Conservation (phyloP, 2,113 vertebrate species). For the Xerus inauris region DNA sequence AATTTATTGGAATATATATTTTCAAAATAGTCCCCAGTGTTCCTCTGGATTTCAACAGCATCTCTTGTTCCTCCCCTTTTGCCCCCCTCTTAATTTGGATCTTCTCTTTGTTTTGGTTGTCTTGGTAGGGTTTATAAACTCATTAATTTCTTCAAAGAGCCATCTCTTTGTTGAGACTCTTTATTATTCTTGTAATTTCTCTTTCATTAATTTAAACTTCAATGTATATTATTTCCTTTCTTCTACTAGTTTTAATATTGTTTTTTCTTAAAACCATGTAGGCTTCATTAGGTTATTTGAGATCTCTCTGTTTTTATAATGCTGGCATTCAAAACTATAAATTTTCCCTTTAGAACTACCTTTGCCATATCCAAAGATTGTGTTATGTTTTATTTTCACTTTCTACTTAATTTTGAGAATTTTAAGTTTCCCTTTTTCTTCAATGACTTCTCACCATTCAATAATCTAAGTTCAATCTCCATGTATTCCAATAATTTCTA, state of each 20-base stretch:
- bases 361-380: background rate
- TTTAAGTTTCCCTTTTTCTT: background rate
- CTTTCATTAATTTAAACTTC: background rate
- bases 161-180: background rate
- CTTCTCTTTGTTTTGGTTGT: background rate
- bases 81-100: background rate
- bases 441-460: background rate
- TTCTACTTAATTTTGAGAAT: background rate
- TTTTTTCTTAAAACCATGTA: background rate
- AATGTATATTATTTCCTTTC: background rate
- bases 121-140: background rate
- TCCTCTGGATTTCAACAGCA: background rate
- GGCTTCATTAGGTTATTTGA: background rate
- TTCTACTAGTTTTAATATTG: background rate
- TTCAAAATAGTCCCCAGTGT: background rate
- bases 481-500: too few relatives aligned
- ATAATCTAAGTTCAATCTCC: background rate
- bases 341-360: background rate
- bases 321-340: background rate
- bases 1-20: background rate
- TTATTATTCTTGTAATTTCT: background rate
- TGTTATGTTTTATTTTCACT: background rate
- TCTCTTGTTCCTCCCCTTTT: too few relatives aligned
- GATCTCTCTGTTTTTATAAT: background rate
- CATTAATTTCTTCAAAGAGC: background rate